phyloP scores from a whole-genome alignment of 2,888 invertebrate genomes.

The Halocaridina rubra region DNA sequence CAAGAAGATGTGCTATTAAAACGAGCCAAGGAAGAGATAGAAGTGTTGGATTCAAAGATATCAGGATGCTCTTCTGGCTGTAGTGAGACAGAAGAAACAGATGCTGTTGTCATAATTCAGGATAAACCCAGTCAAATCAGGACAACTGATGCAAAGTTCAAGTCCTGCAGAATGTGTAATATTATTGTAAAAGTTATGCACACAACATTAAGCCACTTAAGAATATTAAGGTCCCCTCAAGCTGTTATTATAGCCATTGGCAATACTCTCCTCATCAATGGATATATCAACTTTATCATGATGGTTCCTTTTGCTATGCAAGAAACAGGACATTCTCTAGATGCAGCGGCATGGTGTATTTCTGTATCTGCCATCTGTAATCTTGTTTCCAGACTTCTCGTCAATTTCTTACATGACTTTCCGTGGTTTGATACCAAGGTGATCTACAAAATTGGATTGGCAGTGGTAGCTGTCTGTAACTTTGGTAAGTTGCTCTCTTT shows the following conservation, averaged over 20 bases:
- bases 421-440: background rate
- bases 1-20: background rate
- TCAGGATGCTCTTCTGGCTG: background rate
- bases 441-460: background rate
- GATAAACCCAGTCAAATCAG: background rate
- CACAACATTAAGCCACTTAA: too few species aligned
- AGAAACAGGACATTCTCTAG: conserved; percentile 5
- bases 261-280: background rate
- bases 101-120: background rate
- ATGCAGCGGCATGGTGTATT: conserved; percentile 20
- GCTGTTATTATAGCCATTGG: background rate
- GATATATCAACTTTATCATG: background rate
- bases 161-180: background rate
- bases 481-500: background rate
- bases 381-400: background rate
- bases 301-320: conserved; percentile 24
- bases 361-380: background rate
- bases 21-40: background rate
- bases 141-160: background rate
- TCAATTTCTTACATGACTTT: background rate
- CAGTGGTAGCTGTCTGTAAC: background rate
- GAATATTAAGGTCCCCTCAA: background rate
- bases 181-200: too few species aligned
- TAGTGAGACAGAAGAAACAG: background rate
- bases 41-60: background rate